Evolutionary conservation across 2,888 invertebrate species (phyloP), one percentile per base, ranked within the genome.

Genomic region (Amiota minor): DNA sequence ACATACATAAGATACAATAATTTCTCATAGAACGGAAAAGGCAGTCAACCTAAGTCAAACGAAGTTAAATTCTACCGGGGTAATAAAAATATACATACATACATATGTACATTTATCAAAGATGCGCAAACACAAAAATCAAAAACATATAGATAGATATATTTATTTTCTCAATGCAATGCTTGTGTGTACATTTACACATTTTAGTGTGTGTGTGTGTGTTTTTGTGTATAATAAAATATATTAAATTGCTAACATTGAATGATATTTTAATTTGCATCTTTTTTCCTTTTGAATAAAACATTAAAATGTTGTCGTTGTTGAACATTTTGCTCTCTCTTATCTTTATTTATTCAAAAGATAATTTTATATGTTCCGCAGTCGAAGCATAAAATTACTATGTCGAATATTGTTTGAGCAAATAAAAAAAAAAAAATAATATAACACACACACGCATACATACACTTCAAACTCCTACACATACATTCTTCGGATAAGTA

Each of bases 181-280:
- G 53, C 35, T 12, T 56, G 3, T 47, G 47, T 61, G 20, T 9
- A 20, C 53, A n/a, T 45, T 64, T 18, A 72, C 56, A 64, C 16
- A 73, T 45, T 46, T 72, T 68, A 67, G 65, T 70, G 53, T 74
- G 73, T 78, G 76, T 20, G 53, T 68, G n/a, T 68, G 23, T 35
- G 35, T 75, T n/a, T n/a, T n/a, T n/a, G n/a, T n/a, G n/a, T n/a
- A n/a, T n/a, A n/a, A 67, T 81, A 81, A 85, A 84, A 83, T 83
- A 85, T 84, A 83, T 85, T 83, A 83, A 83, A 83, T 83, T 85
- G 83, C 83, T 83, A 83, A 79, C 83, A 83, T 83, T 83, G 83
- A 83, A 83, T 83, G 83, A 85, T 83, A 83, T 83, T 83, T 83
- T 83, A 85, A 83, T 83, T 83, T 83, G 84, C 84, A 83, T 85